Conservation (phyloP, 2,797 vertebrate genomes). For the Delichon dasypus region DNA sequence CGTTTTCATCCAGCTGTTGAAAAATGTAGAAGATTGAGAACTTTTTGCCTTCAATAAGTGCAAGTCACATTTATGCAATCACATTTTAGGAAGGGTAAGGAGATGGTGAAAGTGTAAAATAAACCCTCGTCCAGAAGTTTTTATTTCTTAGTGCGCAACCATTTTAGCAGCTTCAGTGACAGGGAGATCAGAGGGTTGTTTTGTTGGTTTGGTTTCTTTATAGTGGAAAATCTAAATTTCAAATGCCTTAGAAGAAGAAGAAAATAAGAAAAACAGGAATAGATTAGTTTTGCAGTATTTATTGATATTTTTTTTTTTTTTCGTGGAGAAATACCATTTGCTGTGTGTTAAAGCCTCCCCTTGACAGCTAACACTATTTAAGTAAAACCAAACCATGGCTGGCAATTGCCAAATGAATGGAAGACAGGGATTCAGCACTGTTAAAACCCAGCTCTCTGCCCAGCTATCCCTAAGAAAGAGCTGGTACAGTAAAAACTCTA, state of each 20-base stretch:
- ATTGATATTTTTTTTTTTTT: not conserved
- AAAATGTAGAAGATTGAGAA: not conserved
- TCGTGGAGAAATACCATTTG: not conserved
- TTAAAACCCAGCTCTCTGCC: not conserved
- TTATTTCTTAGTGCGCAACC: not conserved
- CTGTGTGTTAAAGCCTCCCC: not conserved
- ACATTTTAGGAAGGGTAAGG: not conserved
- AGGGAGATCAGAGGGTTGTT: not conserved
- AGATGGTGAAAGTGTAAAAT: not conserved
- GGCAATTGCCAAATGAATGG: not conserved
- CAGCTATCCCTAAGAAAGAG: not conserved
- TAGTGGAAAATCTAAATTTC: not conserved
- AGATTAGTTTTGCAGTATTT: not conserved
- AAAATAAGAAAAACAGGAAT: accelerated
- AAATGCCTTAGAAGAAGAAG: not conserved
- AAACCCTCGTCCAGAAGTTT: not conserved
- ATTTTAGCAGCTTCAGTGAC: not conserved
- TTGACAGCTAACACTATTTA: not conserved
- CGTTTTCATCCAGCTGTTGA: not conserved
- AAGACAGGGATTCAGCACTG: not conserved
- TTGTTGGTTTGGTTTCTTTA: not conserved
- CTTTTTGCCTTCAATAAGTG: not conserved
- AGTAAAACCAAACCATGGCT: not conserved
- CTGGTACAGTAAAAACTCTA: not conserved
- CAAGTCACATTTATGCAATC: not conserved